phyloP scores from a whole-genome alignment of 2,113 vertebrate genomes.

The Carlito syrichta region DNA sequence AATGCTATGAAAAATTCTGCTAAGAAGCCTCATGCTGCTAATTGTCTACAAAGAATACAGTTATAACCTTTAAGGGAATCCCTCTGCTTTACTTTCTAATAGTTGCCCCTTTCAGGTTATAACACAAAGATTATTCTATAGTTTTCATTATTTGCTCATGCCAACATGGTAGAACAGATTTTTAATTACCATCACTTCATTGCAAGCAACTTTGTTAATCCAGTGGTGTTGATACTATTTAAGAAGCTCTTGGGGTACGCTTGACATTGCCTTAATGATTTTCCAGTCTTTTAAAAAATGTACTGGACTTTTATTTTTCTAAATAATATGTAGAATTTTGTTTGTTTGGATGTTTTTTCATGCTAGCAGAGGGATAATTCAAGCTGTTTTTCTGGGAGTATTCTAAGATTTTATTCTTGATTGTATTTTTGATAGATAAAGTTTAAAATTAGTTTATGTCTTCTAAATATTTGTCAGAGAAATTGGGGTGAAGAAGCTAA shows the following conservation, averaged over 20 bases:
- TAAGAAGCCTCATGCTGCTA: not conserved
- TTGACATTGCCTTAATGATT: not conserved
- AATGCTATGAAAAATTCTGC: not conserved
- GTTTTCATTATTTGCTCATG: not conserved
- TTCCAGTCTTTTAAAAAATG: not conserved
- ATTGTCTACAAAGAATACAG: not conserved
- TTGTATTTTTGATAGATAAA: not conserved
- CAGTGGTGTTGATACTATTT: not conserved
- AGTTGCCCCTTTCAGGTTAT: not conserved
- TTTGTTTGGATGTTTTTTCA: not conserved
- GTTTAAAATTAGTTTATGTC: not conserved
- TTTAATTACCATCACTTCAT: not conserved
- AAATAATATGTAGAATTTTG: not conserved
- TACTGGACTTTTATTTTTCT: not conserved
- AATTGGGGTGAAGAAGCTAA: not conserved
- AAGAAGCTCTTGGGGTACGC: not conserved
- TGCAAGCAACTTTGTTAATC: not conserved
- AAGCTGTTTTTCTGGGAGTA: not conserved
- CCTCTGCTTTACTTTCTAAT: not conserved
- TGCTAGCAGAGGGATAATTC: not conserved
- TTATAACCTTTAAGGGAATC: not conserved
- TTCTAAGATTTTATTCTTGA: not conserved
- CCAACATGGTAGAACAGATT: not conserved
- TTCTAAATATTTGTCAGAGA: not conserved
- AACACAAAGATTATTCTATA: not conserved